Base-by-base conservation (phyloP, 2,113 vertebrate species). In the Notarius lentiginosus region DNA sequence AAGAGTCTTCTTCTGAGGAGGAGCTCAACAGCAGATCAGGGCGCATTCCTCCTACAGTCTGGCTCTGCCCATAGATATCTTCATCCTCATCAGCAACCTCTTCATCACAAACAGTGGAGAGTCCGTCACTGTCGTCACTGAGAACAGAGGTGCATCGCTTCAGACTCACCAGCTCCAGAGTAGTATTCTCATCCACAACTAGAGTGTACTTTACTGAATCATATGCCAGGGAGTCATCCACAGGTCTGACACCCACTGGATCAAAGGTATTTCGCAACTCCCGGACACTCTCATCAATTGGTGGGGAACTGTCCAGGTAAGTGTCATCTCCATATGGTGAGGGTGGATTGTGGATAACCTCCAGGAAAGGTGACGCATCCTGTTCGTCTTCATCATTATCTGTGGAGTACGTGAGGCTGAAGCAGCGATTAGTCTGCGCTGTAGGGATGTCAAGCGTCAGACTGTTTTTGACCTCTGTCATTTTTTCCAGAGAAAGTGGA, bases 131-230 rank as follows among this genome's bases (percentile, higher is more conserved):
- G 93, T 95, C 96, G 0, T 96, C 95, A 0, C 97, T 97, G 85
- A 99, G 95, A 91, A 97, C 95, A 0, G 97, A 98, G 10, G 97
- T 98, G 91, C 98, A 99, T 89, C 97, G 96, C 93, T 96, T 95
- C 89, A 99, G 96, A 92, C 98, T 99, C 90, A 99, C 96, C 84
- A 99, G 94, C 93, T 99, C 97, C 91, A 99, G 95, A 22, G 97
- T 98, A 17, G 97, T 98, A 92, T 99, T 97, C 92, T 99, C 98
- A 9, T 99, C 98, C 90, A 99, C 98, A 89, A 99, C 98, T 83
- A 99, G 93, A 1, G 98, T 99, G 94, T 99, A 99, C 93, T 99
- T 99, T 91, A 99, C 94, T 0, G 97, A 96, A 80, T 99, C 98
- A n/a, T 99, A 99, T n/a, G 96, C 98, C 92, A 95, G 89, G n/a